Evolutionary conservation across 2,797 vertebrate genomes (phyloP), one percentile per base, ranked within the genome.

Genomic region (Phrynocephalus guinanensis): DNA sequence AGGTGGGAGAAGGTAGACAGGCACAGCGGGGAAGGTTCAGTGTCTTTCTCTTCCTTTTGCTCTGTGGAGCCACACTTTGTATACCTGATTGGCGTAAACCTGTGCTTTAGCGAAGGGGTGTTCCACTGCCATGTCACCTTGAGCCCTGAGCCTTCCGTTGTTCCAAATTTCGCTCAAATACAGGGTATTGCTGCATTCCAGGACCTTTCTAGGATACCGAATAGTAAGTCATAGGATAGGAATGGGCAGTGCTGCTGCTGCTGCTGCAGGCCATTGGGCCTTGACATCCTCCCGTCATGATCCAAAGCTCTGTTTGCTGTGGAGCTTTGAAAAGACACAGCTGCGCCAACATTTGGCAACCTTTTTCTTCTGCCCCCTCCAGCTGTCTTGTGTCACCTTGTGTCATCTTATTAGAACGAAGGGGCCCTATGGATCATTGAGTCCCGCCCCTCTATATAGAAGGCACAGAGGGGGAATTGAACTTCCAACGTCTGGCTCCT

Each of bases 201-300:
- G 26, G 48, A 60, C 22, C n/a, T 78, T 87, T 87, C 76, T 60
- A 83, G 82, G 67, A 87, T 33, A 79, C 33, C 63, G 70, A 83
- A 83, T 28, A 76, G 28, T 82, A 28, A 22, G n/a, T 82, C 48
- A 48, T 77, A 78, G 24, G 52, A 16, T 44, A 60, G 67, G 70
- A 83, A 60, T 83, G 81, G 30, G 26, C 60, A n/a, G 1, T 11
- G 76, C 70, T 60, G 24, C 70, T 83, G 73, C 70, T 83, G 73
- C 33, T 76, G 8, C 56, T 44, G 11, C 15, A 22, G 26, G 33
- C 63, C 28, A 73, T 13, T 6, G 24, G 28, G 68, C 28, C 68
- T 63, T 72, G 15, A 73, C 26, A 1, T 56, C 38, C 75, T 75
- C 13, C 2, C 20, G 10, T 20, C 38, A 18, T 30, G 9, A 72